These are phyloP conservation scores for Mandrillus leucophaeus DNA, from an alignment of 2,113 vertebrate species.

Conservation along the genomic window DNA sequence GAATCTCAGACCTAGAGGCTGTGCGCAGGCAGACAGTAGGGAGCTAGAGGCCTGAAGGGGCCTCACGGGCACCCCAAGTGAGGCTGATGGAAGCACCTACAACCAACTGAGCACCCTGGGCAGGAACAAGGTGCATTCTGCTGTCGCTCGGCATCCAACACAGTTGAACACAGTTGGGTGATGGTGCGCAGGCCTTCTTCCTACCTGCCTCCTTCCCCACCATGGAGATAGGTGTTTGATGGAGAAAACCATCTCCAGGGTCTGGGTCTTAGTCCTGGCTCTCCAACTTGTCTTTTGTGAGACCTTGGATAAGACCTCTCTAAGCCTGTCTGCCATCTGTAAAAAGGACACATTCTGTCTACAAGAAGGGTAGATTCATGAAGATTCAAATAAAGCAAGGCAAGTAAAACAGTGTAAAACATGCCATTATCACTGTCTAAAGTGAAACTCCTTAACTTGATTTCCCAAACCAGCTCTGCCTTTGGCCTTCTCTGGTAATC, in stretches of 20 bases:
- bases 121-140: neutral
- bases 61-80: rapidly evolving
- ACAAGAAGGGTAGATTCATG: neutral
- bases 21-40: too few species aligned
- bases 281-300: neutral
- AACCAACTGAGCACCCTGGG: neutral
- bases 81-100: neutral
- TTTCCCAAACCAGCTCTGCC: neutral
- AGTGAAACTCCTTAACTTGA: neutral
- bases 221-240: neutral
- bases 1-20: neutral
- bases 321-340: neutral
- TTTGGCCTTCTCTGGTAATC: neutral
- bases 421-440: neutral
- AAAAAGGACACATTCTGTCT: neutral
- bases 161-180: rapidly evolving
- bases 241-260: neutral
- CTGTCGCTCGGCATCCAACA: rapidly evolving
- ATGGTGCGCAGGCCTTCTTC: rapidly evolving
- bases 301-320: neutral
- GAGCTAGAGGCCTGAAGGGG: too few species aligned
- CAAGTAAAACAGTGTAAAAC: neutral
- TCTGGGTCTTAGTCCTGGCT: neutral
- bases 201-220: too few species aligned
- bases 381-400: neutral